Base-by-base conservation (phyloP, 2,888 invertebrate species). In the Cactoblastis cactorum region DNA sequence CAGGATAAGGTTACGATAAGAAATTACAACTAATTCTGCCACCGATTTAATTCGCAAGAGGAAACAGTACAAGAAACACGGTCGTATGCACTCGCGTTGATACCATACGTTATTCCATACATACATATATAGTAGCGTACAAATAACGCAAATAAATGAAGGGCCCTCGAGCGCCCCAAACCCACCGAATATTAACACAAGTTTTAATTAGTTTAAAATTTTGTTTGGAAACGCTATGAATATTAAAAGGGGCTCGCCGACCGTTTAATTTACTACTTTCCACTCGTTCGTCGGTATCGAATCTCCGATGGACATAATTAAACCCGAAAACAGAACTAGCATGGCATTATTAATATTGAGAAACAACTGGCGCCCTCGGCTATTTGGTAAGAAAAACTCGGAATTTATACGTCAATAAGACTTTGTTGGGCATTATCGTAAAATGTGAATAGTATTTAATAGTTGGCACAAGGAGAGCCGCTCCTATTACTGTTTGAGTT, bases 341-440 rank as follows among this genome's bases (percentile, higher is more conserved):
- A 68, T 77, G 67, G 70, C 71, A 65, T 77, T 82, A 83, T 83
- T 83, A 83, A 83, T 80, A 81, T 75, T 69, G 74, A 71, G 75
- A 70, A 76, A 79, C 83, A 81, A 84, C 80, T 81, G 87, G 87
- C 87, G 87, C 86, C 87, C 77, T 79, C 71, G 80, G 76, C 80
- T 71, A 74, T 79, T 73, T 57, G 63, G 61, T 63, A 62, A 65
- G 66, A 79, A 78, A 74, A 78, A 71, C 63, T 73, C 63, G 69
- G 77, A 84, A 83, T 86, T 86, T 85, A 85, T 86, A 76, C 82
- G 76, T 85, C 83, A 84, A 84, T 87, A 85, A 77, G 79, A 80
- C 74, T 80, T 82, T 78, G 82, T 76, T 75, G 82, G 80, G 80
- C 80, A 84, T 84, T 83, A 86, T 83, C 84, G 83, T 85, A 78